Evolutionary conservation across 1,140 invertebrate genomes (phyloP), one percentile per base, ranked within the genome.

Genomic region (Carposina sasakii): DNA sequence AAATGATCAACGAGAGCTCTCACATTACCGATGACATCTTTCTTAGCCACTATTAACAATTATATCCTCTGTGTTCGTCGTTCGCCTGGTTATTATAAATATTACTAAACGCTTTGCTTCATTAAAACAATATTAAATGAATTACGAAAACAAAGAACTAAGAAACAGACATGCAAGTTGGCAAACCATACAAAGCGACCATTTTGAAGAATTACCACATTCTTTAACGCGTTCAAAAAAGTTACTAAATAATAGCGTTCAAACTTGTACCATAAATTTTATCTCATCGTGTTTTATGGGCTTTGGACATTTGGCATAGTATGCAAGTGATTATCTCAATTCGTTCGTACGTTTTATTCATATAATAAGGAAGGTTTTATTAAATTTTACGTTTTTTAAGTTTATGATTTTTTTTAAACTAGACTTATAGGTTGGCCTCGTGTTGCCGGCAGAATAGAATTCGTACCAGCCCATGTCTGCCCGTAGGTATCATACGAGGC

Each of bases 161-260:
- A 81, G 70, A 78, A 81, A 77, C 71, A 82, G 78, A 79, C 75
- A 85, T 78, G 77, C 78, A 87, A 86, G 81, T 87, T 86, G 85
- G 82, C 84, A 87, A 87, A 86, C 85, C 84, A 86, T 79, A 82
- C 78, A 86, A 85, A 87, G 86, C 81, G 74, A 81, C 87, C 87
- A 87, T 88, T 85, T 87, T 88, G 86, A 86, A 87, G 86, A 85
- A 85, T 83, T 87, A 87, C 86, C 86, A 88, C 86, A 87, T 87
- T 87, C 86, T 85, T 85, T 85, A 81, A 84, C 74, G 71, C 73
- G 71, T 71, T 75, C 64, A 55, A 60, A 71, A 61, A 73, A 65
- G 66, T 59, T 74, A 70, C 64, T 60, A 61, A 54, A 60, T 66
- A 67, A 41, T 76, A 65, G 73, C 66, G 63, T 71, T 79, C 23